These are phyloP conservation scores for Pangasius macronema DNA, from an alignment of 2,797 vertebrate species.

Conservation along the genomic window DNA sequence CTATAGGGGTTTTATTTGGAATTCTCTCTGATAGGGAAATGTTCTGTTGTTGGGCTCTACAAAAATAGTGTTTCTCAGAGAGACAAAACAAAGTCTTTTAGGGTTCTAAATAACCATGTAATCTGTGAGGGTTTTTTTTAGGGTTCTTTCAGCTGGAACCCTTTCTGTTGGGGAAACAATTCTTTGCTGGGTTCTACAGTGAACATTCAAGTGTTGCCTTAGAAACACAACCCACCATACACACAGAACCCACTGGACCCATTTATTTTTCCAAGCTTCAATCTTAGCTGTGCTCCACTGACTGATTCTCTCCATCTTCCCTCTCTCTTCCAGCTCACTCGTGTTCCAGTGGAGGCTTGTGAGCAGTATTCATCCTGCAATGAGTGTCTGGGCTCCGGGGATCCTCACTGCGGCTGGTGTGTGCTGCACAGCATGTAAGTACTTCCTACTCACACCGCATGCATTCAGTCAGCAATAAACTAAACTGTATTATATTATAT, in stretches of 20 bases:
- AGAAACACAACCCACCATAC: not conserved
- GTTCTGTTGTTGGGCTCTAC: not conserved
- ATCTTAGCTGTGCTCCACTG: not conserved
- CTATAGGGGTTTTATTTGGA: not conserved
- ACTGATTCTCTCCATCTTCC: not conserved
- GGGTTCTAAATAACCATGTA: not conserved
- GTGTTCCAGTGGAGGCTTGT: slow-evolving; percentile 93
- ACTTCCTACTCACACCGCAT: slow-evolving; percentile 13
- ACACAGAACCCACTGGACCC: not conserved
- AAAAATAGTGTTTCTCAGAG: not conserved
- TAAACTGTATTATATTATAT: no score
- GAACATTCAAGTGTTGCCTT: not conserved
- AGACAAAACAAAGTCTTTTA: not conserved
- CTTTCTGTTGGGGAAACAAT: not conserved
- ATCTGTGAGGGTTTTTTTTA: not conserved
- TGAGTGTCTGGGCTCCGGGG: slow-evolving; percentile 90
- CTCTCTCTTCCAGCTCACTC: slow-evolving; percentile 80
- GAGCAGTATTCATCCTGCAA: slow-evolving; percentile 87
- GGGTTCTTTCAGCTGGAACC: not conserved
- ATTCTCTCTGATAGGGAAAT: not conserved
- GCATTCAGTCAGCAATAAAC: slow-evolving; percentile 1
- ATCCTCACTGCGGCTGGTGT: slow-evolving; percentile 98
- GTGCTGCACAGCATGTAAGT: slow-evolving; percentile 97
- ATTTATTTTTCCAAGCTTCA: no score
- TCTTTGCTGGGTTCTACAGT: not conserved